Base-by-base conservation (phyloP, 2,113 vertebrate genomes). In the Alethe diademata region DNA sequence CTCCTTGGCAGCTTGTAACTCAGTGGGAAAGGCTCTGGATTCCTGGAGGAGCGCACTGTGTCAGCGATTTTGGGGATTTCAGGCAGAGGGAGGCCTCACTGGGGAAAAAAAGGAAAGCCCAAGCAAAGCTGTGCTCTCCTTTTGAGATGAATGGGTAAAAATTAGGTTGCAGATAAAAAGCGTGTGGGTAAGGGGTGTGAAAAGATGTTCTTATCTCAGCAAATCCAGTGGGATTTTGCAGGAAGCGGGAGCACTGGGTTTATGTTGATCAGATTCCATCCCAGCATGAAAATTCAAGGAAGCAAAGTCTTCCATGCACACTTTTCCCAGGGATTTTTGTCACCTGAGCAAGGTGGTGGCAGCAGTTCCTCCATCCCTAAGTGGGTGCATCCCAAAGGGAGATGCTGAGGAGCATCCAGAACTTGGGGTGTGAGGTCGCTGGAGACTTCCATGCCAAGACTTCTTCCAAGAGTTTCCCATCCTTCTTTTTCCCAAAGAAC, bases 51-150 rank as follows among this genome's bases (percentile, higher is more conserved):
- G 94, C 36, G 0, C 83, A 90, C 79, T 95, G 94, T 96, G 94
- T 94, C 92, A 96, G 94, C 92, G 16, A 93, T 96, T 96, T 96
- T 84, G 92, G 79, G 92, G 81, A 93, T 96, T 94, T 76, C 64
- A 88, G 82, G 86, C 83, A 89, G 53, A 4, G 54, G 13, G 85
- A 94, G 93, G 96, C 90, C 93, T 90, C 95, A 90, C 56, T 67
- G 82, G 92, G 92, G 88, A 92, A 65, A 93, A 90, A 87, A 86
- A 70, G 26, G 42, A 84, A 92, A 95, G 29, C 40, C 79, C 0
- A 0, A 74, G 79, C 64, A 91, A 75, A 92, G 51, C 26, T 74
- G 17, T 29, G 26, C 35, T 69, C 40, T 90, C 6, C 31, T 60
- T 62, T 82, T 45, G 54, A 78, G 66, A 86, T n/a, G 29, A 86